phyloP scores from a whole-genome alignment of 2,113 vertebrate genomes.

The Bostrychus sinensis region DNA sequence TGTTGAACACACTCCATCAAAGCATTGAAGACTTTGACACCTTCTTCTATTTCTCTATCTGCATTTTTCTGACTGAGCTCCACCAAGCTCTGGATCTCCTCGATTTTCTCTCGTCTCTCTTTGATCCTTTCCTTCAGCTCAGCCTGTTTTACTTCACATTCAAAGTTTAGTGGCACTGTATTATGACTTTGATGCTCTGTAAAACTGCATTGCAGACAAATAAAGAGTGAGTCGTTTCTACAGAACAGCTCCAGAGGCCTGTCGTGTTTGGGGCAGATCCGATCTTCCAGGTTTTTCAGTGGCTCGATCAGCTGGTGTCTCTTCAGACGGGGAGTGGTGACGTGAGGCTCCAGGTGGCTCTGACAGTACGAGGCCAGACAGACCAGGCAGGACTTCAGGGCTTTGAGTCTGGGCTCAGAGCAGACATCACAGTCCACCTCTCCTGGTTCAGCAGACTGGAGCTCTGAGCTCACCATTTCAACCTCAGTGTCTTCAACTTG shows the following conservation, averaged over 20 bases:
- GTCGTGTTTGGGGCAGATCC: neutral
- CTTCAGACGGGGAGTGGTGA: neutral
- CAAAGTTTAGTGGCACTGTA: neutral
- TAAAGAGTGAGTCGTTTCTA: neutral
- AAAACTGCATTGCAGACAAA: neutral
- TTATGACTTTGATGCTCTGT: neutral
- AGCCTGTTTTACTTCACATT: neutral
- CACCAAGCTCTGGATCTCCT: neutral
- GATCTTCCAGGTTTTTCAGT: neutral
- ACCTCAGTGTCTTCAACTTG: neutral
- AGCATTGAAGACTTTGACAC: neutral
- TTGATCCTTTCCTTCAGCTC: neutral
- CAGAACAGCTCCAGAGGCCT: neutral
- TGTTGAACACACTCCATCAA: slow-evolving; percentile 5
- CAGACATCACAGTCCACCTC: neutral
- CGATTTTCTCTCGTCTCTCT: neutral
- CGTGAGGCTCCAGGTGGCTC: neutral
- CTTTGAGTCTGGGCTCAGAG: neutral
- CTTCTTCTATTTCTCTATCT: slow-evolving; percentile 8
- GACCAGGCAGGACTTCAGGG: slow-evolving; percentile 1
- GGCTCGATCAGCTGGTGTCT: neutral
- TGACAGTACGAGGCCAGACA: slow-evolving; percentile 5
- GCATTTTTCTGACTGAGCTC: slow-evolving; percentile 1
- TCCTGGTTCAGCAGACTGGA: neutral
- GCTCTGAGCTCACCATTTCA: neutral